Evolutionary conservation across 2,797 vertebrate species (phyloP), one percentile per base, ranked within the genome.

Genomic region (Neosilurus hyrtlii): DNA sequence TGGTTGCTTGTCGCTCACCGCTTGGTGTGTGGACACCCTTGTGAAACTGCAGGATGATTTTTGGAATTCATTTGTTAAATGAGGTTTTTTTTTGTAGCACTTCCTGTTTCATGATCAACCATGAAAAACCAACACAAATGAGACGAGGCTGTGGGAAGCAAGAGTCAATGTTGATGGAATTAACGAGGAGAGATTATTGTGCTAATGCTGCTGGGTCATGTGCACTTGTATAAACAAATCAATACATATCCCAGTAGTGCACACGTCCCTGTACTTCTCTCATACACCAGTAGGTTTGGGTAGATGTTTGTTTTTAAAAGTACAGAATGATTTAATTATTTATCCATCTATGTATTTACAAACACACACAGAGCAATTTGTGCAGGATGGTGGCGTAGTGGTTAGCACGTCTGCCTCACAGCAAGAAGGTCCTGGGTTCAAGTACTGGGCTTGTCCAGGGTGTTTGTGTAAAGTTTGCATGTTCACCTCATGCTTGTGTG

Each of bases 101-200:
- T 75, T 79, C 79, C 77, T 81, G 67, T 77, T 54, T 79, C 15
- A 14, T 52, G 35, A 62, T n/a, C n/a, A n/a, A 59, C 59, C 57
- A 78, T 78, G 54, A 26, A 57, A 54, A 73, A n/a, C 20, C n/a
- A 62, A 63, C 22, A 71, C 24, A 24, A 35, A 80, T 63, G 30
- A 72, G 14, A 85, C 37, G 26, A 75, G 20, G 18, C 51, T 57
- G 43, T 26, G 51, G 10, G 26, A 4, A 35, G 68, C 11, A 16
- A 16, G 26, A 14, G 20, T 37, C 56, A 54, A 20, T 62, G 49
- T 56, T 51, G 18, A 16, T 79, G 77, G 77, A 63, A 35, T 30
- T 35, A 65, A 2, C 0, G 16, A 61, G 20, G 35, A 9, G 1
- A n/a, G 7, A n/a, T 61, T 20, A 56, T 11, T 10, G n/a, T 22